Percentiles rank a stretch among this genome's conserved stretches.
Evolutionary conservation across 2,113 vertebrate species (phyloP).

Genomic region (Pantherophis guttatus): DNA sequence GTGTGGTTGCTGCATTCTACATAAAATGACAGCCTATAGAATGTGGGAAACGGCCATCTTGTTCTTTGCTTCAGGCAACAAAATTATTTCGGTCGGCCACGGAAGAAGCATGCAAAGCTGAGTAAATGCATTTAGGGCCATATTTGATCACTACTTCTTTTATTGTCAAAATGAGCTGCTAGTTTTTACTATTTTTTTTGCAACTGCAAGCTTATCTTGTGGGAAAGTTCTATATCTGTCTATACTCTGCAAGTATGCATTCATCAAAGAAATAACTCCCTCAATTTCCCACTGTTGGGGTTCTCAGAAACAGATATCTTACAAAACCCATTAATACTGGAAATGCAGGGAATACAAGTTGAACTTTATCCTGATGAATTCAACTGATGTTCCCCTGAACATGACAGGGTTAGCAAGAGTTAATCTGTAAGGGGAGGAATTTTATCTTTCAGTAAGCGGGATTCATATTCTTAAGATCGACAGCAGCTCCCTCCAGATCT

Average conservation of each 20-base stretch:
- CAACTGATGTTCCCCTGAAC: background rate
- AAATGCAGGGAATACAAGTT: background rate
- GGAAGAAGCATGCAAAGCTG: background rate
- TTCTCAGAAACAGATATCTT: background rate
- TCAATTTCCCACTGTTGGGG: background rate
- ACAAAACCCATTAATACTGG: background rate
- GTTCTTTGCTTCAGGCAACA: background rate
- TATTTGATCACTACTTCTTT: background rate
- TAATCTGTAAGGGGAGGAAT: background rate
- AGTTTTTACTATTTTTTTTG: background rate
- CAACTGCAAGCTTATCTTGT: background rate
- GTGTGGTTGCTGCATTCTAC: background rate
- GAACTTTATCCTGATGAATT: background rate
- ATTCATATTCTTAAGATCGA: background rate
- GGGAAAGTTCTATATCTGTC: background rate
- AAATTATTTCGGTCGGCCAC: background rate
- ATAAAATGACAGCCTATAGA: background rate
- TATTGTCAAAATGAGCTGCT: background rate
- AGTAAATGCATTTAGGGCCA: background rate
- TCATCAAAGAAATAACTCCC: background rate
- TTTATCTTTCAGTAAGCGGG: background rate
- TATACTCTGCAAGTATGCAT: background rate
- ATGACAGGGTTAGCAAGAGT: background rate
- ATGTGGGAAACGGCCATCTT: background rate
- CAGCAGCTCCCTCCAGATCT: background rate